A percentile compares a stretch with the other conserved stretches of the same genome.
These are phyloP conservation scores for Pristiophorus japonicus DNA, from an alignment of 2,113 vertebrate species.

Conservation along the genomic window DNA sequence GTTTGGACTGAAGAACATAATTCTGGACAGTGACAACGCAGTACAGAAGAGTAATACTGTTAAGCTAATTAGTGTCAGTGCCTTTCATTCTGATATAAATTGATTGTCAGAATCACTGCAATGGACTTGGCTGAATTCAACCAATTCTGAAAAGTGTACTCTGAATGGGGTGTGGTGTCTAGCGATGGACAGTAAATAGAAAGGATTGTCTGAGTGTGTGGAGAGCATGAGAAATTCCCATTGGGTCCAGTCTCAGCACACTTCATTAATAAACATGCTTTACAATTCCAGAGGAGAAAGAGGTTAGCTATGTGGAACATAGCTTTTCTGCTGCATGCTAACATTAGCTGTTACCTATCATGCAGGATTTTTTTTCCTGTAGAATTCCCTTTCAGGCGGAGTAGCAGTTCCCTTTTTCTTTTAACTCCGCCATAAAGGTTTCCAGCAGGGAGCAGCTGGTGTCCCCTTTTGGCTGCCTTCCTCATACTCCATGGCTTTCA, in stretches of 20 bases:
- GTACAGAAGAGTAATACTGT: not conserved
- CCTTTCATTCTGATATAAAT: constrained; percentile 21
- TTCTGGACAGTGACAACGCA: not conserved
- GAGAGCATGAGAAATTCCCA: constrained; percentile 66
- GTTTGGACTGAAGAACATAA: not conserved
- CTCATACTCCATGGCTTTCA: constrained; percentile 57
- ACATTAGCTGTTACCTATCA: constrained; percentile 48
- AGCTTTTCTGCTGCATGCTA: constrained; percentile 43
- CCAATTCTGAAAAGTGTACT: constrained; percentile 16
- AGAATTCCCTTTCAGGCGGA: constrained; percentile 50
- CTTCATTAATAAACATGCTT: constrained; percentile 52
- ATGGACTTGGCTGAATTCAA: constrained; percentile 1
- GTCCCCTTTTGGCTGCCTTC: constrained; percentile 61
- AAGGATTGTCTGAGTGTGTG: constrained; percentile 51
- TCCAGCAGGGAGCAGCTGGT: constrained; percentile 73
- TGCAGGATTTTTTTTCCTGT: constrained; percentile 44
- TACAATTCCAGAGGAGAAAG: constrained; percentile 46
- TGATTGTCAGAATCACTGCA: not conserved
- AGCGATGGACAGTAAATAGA: constrained; percentile 33
- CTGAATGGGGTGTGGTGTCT: constrained; percentile 34
- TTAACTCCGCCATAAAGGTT: constrained; percentile 59
- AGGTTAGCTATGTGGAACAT: constrained; percentile 46
- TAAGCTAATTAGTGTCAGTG: constrained; percentile 7
- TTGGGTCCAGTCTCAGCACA: constrained; percentile 56
- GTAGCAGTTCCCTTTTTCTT: constrained; percentile 49